phyloP scores from a whole-genome alignment of 1,140 invertebrate species.

The Globodera rostochiensis region DNA sequence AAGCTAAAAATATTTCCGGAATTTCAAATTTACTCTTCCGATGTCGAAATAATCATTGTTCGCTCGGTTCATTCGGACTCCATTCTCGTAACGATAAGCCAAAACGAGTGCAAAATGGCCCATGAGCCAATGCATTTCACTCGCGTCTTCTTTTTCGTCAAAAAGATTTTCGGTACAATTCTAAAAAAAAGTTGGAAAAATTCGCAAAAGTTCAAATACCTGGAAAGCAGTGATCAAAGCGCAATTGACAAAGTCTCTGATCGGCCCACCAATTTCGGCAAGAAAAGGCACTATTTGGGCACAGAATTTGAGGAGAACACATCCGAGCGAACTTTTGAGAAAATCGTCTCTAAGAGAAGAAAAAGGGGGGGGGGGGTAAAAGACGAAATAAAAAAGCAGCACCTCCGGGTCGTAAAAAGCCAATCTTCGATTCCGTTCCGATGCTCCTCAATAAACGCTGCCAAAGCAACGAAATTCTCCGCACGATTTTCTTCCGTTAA shows the following conservation, averaged over 20 bases:
- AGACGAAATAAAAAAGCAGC: background rate
- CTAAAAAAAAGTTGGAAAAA: slow-evolving; percentile 12
- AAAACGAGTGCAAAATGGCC: background rate
- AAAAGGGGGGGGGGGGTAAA: background rate
- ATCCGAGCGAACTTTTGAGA: slow-evolving; percentile 32
- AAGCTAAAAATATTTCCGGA: background rate
- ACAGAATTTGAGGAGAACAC: slow-evolving; percentile 33
- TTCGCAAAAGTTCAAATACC: slow-evolving; percentile 17
- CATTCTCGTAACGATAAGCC: slow-evolving; percentile 24
- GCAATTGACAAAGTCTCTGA: slow-evolving; percentile 48
- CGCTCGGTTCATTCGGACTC: slow-evolving; percentile 10
- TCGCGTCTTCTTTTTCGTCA: background rate
- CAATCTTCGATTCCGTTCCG: slow-evolving; percentile 27
- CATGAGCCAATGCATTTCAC: background rate
- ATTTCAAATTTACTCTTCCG: slow-evolving; percentile 17
- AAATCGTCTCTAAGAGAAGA: slow-evolving; percentile 20
- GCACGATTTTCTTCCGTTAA: slow-evolving; percentile 14
- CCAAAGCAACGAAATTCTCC: slow-evolving; percentile 3
- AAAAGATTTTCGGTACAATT: slow-evolving; percentile 27
- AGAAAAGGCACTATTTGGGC: slow-evolving; percentile 23
- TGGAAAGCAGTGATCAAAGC: slow-evolving; percentile 42
- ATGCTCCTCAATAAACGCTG: slow-evolving; percentile 22
- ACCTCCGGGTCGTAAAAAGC: slow-evolving; percentile 23
- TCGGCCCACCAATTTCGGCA: slow-evolving; percentile 22
- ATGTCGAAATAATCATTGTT: slow-evolving; percentile 27